phyloP scores from a whole-genome alignment of 2,113 vertebrate species.

The Oenanthe oenanthe region DNA sequence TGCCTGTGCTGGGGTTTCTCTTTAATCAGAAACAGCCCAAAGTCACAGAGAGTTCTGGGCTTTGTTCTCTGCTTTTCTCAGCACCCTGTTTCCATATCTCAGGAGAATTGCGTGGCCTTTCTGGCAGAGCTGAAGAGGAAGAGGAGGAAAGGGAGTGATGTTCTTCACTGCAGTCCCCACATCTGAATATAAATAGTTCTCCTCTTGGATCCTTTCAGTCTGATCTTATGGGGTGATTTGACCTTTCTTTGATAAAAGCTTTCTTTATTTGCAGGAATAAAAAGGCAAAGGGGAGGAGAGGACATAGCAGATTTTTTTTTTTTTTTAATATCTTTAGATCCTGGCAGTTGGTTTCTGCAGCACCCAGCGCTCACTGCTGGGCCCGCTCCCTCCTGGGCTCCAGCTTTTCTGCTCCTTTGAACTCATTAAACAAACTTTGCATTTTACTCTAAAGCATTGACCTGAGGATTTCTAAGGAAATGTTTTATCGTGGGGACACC shows the following conservation, averaged over 20 bases:
- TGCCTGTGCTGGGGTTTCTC: background rate
- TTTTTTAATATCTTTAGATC: background rate
- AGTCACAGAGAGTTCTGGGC: background rate
- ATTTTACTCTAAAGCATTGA: background rate
- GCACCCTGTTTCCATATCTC: background rate
- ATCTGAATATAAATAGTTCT: background rate
- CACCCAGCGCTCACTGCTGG: fast-evolving
- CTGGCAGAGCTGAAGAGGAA: background rate
- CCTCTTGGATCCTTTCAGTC: background rate
- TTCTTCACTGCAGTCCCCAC: background rate
- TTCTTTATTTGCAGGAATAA: constrained; percentile 18
- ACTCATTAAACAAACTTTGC: background rate
- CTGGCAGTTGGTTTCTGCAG: background rate
- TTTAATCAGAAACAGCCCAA: constrained; percentile 1
- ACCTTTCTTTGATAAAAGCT: constrained; percentile 51
- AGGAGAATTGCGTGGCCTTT: background rate
- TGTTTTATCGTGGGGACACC: background rate
- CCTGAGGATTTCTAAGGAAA: background rate
- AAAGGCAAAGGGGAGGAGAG: constrained; percentile 18
- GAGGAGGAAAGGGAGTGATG: background rate
- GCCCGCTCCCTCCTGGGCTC: background rate
- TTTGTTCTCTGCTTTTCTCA: background rate
- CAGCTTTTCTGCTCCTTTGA: background rate
- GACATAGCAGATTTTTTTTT: background rate
- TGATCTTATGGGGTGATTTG: constrained; percentile 23